Percentiles rank a stretch among this genome's conserved stretches.
Conservation (phyloP, 2,113 vertebrate genomes). For the Dicrurus megarhynchus region DNA sequence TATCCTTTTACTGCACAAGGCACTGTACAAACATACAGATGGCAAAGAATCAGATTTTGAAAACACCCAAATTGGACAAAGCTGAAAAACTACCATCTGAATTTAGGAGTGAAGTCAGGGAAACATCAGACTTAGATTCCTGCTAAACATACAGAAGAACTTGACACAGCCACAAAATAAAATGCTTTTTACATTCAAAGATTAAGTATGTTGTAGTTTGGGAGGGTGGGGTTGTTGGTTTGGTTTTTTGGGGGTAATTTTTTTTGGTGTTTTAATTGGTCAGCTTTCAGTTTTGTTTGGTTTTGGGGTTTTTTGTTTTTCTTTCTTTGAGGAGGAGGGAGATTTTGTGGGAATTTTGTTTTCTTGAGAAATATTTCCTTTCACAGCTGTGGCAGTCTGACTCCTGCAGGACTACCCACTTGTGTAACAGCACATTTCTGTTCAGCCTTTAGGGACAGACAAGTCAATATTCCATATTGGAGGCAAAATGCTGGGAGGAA, state of each 20-base stretch:
- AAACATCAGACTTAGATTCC: not conserved
- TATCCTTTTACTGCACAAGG: not conserved
- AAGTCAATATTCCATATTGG: not conserved
- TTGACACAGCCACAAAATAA: not conserved
- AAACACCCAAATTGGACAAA: not conserved
- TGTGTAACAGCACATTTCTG: not conserved
- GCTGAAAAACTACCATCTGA: not conserved
- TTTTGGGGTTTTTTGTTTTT: not conserved
- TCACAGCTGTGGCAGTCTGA: not conserved
- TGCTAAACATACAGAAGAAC: not conserved
- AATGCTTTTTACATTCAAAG: not conserved
- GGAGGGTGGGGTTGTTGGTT: not conserved
- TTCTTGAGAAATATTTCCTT: not conserved
- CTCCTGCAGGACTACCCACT: not conserved
- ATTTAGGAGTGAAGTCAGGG: not conserved
- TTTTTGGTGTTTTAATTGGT: not conserved
- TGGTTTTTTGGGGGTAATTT: accelerated
- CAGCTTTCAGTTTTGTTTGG: not conserved
- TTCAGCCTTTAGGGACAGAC: not conserved
- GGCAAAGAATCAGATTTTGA: not conserved
- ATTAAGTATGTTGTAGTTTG: not conserved
- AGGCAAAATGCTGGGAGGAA: not conserved
- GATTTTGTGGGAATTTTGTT: not conserved
- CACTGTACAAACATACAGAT: not conserved
- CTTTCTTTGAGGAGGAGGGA: not conserved